phyloP scores from a whole-genome alignment of 2,888 invertebrate species.

The Lithophane socia region DNA sequence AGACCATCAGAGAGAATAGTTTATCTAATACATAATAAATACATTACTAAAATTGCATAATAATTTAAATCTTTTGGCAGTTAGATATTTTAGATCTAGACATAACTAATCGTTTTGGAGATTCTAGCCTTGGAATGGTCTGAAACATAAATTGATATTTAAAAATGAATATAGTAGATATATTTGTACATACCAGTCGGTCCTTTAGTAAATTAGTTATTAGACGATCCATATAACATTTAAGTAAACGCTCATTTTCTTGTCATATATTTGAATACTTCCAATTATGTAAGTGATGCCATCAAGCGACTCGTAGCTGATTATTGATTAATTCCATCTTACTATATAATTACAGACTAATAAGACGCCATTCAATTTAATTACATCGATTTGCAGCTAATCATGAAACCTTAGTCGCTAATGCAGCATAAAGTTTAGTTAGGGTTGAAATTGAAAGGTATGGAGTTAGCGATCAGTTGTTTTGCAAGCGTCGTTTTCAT shows the following conservation, averaged over 20 bases:
- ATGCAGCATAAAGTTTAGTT: conserved; percentile 44
- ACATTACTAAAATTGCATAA: not conserved
- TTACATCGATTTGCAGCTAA: conserved; percentile 49
- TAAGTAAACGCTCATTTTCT: conserved; percentile 25
- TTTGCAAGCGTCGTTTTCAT: conserved; percentile 80
- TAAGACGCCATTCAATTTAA: conserved; percentile 55
- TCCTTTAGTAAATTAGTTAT: conserved; percentile 25
- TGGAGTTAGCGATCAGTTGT: conserved; percentile 66
- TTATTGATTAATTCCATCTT: conserved; percentile 42
- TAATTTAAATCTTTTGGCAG: conserved; percentile 14
- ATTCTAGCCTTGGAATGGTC: conserved; percentile 34
- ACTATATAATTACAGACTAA: conserved; percentile 51
- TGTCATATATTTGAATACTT: conserved; percentile 23
- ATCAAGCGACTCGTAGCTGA: conserved; percentile 30
- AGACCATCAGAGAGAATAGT: not conserved
- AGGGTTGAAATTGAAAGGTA: conserved; percentile 63
- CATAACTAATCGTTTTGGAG: conserved; percentile 17
- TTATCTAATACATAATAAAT: conserved; percentile 1
- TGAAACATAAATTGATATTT: conserved; percentile 28
- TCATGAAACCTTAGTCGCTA: conserved; percentile 46
- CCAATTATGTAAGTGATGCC: conserved; percentile 35
- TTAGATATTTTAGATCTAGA: conserved; percentile 8
- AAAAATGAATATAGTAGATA: not conserved
- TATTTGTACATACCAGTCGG: not conserved
- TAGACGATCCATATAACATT: conserved; percentile 33